Conservation (phyloP, 2,797 vertebrate species). For the Pangasius mekongensis region DNA sequence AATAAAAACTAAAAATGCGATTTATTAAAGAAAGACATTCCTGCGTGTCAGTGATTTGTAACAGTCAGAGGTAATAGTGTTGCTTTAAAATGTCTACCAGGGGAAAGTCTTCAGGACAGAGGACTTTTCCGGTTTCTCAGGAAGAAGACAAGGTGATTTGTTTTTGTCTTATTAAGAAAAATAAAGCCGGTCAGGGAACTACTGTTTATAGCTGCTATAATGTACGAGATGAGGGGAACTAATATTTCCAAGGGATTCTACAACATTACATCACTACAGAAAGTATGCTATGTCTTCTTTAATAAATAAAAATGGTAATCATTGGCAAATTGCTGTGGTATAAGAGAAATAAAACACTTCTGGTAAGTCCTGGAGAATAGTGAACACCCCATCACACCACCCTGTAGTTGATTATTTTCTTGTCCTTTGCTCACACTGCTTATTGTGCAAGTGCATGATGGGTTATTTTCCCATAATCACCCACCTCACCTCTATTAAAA, state of each 20-base stretch:
- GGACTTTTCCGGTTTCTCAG: not conserved
- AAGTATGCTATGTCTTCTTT: not conserved
- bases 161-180: not conserved
- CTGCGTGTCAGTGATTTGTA: not conserved
- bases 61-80: not conserved
- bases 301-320: too few species aligned
- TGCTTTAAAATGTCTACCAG: not conserved
- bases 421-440: not conserved
- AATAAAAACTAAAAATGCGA: not conserved
- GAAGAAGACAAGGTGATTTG: not conserved
- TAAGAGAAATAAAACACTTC: not conserved
- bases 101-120: not conserved
- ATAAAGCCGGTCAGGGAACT: not conserved
- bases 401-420: not conserved
- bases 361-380: not conserved
- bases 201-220: not conserved
- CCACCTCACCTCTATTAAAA: conserved; percentile 11
- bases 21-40: not conserved
- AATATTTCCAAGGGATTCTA: not conserved
- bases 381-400: not conserved
- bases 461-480: not conserved
- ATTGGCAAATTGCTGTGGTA: not conserved
- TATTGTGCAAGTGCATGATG: not conserved
- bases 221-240: not conserved
- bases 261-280: not conserved